These are phyloP conservation scores for Callyntrura sp. DNA, from an alignment of 2,888 invertebrate genomes.

Conservation along the genomic window DNA sequence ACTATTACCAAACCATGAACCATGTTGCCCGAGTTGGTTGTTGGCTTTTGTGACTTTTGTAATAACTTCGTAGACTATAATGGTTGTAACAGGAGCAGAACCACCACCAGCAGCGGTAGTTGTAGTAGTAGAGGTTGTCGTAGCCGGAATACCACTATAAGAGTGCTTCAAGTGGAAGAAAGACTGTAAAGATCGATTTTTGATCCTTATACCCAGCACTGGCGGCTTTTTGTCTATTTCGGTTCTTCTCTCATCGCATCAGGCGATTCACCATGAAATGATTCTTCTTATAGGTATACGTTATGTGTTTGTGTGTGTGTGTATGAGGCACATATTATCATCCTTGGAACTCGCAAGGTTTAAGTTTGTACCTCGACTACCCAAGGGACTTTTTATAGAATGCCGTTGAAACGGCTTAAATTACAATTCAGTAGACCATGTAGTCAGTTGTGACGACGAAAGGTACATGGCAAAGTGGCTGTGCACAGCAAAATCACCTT, in stretches of 20 bases:
- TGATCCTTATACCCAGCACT: slow-evolving; percentile 33
- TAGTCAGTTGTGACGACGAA: slow-evolving; percentile 43
- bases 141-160: background rate
- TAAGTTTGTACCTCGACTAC: background rate
- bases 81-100: background rate
- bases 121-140: too few relatives aligned
- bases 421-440: slow-evolving; percentile 60
- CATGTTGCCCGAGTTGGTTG: background rate
- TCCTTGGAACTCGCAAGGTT: slow-evolving; percentile 26
- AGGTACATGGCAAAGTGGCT: slow-evolving; percentile 36
- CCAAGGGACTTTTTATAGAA: slow-evolving; percentile 71
- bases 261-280: slow-evolving; percentile 51
- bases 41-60: slow-evolving; percentile 49
- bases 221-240: slow-evolving; percentile 55
- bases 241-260: slow-evolving; percentile 11
- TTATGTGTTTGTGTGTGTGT: slow-evolving; percentile 18
- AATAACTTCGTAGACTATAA: slow-evolving; percentile 21
- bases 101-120: too few relatives aligned
- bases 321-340: slow-evolving; percentile 26
- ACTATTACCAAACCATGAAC: slow-evolving; percentile 18
- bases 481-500: slow-evolving; percentile 53
- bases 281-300: slow-evolving; percentile 4
- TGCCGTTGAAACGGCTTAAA: slow-evolving; percentile 62
- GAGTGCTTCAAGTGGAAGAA: slow-evolving; percentile 36
- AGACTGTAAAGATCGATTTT: slow-evolving; percentile 64